Conservation (phyloP, 2,797 vertebrate species). For the Sebastes taczanowskii region DNA sequence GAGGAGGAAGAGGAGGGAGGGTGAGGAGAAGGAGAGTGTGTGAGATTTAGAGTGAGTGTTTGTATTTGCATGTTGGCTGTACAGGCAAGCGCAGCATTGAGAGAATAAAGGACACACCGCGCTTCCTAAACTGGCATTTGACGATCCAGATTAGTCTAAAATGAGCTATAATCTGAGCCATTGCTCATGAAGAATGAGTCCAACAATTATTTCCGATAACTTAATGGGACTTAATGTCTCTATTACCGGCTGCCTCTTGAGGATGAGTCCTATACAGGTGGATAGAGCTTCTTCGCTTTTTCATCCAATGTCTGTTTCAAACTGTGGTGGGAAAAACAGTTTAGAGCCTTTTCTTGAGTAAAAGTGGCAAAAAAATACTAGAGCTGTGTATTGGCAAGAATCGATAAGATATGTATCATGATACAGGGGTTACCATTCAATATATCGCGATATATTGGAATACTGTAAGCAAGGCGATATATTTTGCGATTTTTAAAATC, state of each 20-base stretch:
- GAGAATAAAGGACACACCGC: slow-evolving; percentile 20
- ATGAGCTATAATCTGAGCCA: slow-evolving; percentile 33
- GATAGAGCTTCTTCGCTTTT: neutral
- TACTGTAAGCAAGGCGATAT: too few species aligned
- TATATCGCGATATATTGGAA: too few species aligned
- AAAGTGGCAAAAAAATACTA: neutral
- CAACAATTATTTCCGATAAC: slow-evolving; percentile 20
- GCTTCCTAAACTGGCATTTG: slow-evolving; percentile 1
- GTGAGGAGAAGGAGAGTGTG: slow-evolving; percentile 17
- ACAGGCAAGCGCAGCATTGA: slow-evolving; percentile 33
- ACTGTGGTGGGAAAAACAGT: neutral
- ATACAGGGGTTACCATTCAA: too few species aligned
- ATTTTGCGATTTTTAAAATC: too few species aligned
- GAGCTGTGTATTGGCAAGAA: too few species aligned
- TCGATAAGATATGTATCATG: too few species aligned
- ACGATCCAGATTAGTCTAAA: slow-evolving; percentile 35
- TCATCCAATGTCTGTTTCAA: neutral
- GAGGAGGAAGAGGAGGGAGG: neutral
- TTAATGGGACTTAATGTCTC: slow-evolving; percentile 21
- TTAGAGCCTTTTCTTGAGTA: neutral
- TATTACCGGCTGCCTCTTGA: neutral
- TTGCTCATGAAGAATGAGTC: slow-evolving; percentile 24
- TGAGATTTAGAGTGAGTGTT: slow-evolving; percentile 50
- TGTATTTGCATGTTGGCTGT: slow-evolving; percentile 53
- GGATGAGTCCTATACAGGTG: neutral